phyloP scores from a whole-genome alignment of 2,113 vertebrate genomes.

The Melierax canorus region DNA sequence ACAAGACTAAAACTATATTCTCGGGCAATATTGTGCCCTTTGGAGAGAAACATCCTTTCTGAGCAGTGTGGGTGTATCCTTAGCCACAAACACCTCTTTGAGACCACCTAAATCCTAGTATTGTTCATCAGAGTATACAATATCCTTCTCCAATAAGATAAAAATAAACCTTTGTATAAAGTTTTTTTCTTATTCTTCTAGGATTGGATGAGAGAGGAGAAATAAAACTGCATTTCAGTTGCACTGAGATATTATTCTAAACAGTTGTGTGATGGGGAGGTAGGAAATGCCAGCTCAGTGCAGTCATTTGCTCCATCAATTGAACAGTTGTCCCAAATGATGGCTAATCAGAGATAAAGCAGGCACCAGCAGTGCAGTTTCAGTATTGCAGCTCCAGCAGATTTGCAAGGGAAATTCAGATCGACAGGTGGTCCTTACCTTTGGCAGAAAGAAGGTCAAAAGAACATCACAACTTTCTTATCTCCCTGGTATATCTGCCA shows the following conservation, averaged over 20 bases:
- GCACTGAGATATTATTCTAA: not conserved
- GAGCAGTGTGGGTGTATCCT: not conserved
- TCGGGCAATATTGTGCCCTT: not conserved
- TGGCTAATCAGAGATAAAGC: slow-evolving; percentile 62
- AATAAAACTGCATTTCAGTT: not conserved
- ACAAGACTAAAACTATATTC: not conserved
- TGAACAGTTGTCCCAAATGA: slow-evolving; percentile 51
- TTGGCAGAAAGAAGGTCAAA: slow-evolving; percentile 52
- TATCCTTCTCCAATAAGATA: not conserved
- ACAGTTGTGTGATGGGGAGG: not conserved
- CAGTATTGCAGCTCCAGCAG: slow-evolving; percentile 15
- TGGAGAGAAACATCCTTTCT: not conserved
- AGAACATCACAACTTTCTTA: slow-evolving; percentile 18
- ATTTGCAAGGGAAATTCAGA: slow-evolving; percentile 68
- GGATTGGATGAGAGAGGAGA: not conserved
- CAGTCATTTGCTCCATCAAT: slow-evolving; percentile 37
- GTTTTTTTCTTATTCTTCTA: not conserved
- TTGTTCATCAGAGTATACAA: not conserved
- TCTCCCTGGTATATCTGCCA: not conserved
- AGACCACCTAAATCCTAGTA: not conserved
- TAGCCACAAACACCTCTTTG: not conserved
- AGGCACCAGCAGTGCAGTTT: slow-evolving; percentile 53
- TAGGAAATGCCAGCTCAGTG: slow-evolving; percentile 46
- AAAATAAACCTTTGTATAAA: not conserved
- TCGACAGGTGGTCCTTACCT: slow-evolving; percentile 55